These are phyloP conservation scores for Eidolon dupreanum DNA, from an alignment of 2,797 vertebrate genomes.

Conservation along the genomic window DNA sequence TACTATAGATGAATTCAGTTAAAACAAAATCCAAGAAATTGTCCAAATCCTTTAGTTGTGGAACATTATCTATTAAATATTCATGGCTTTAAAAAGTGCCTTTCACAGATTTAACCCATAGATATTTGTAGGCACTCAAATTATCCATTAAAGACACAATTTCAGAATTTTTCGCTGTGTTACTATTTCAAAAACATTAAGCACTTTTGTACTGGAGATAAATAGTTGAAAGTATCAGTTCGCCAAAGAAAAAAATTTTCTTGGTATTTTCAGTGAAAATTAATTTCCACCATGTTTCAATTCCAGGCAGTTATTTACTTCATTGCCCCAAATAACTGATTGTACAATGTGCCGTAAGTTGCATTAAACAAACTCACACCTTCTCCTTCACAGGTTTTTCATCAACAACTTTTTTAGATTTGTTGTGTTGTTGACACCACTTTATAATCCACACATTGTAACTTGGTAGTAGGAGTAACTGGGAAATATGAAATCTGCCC, in stretches of 20 bases:
- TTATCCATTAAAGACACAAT: not conserved
- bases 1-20: not conserved
- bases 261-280: not conserved
- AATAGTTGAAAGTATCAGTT: conserved; percentile 16
- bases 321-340: conserved; percentile 42
- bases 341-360: not conserved
- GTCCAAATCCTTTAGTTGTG: not conserved
- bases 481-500: not conserved
- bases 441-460: conserved; percentile 18
- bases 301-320: conserved; percentile 31
- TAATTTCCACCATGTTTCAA: not conserved
- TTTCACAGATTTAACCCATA: not conserved
- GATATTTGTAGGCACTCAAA: not conserved
- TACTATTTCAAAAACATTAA: not conserved
- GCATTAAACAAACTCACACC: conserved; percentile 43
- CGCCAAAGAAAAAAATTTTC: not conserved
- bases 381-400: conserved; percentile 64
- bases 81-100: not conserved
- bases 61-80: not conserved
- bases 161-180: not conserved
- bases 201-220: not conserved
- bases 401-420: conserved; percentile 58
- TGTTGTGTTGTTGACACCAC: conserved; percentile 35
- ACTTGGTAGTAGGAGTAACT: conserved; percentile 28
- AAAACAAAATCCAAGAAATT: conserved; percentile 34